These are phyloP conservation scores for Salpingus planirostris DNA, from an alignment of 2,888 invertebrate species.

Conservation along the genomic window DNA sequence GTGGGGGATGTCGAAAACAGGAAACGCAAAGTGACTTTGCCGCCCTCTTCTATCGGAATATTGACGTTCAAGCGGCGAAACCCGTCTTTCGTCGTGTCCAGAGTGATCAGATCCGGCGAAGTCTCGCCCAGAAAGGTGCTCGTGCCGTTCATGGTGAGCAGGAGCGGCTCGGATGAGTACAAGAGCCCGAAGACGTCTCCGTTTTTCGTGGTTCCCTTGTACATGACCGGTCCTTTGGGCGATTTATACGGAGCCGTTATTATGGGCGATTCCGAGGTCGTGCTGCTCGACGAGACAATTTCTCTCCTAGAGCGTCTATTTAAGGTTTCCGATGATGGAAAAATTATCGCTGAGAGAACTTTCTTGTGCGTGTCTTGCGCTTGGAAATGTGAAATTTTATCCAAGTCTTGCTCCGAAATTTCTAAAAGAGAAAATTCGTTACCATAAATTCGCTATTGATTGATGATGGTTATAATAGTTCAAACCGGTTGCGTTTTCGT, in stretches of 20 bases:
- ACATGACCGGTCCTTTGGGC: conserved; percentile 27
- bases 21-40: conserved; percentile 34
- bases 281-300: too few relatives aligned
- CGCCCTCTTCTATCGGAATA: conserved; percentile 28
- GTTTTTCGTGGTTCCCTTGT: conserved; percentile 23
- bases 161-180: conserved; percentile 32
- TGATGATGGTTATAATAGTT: too few relatives aligned
- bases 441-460: too few relatives aligned
- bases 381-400: too few relatives aligned
- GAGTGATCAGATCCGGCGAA: conserved; percentile 22
- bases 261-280: too few relatives aligned
- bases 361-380: too few relatives aligned
- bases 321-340: too few relatives aligned
- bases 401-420: too few relatives aligned
- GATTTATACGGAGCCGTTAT: too few relatives aligned
- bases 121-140: conserved; percentile 21
- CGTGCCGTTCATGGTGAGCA: conserved; percentile 24
- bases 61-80: conserved; percentile 30
- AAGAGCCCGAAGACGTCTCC: conserved; percentile 24
- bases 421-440: too few relatives aligned
- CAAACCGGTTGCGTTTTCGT: conserved; percentile 31
- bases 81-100: conserved; percentile 18
- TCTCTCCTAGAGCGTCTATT: too few relatives aligned
- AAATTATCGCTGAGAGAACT: too few relatives aligned
- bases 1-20: conserved; percentile 29